A percentile compares a stretch with the other conserved stretches of the same genome.
phyloP scores from a whole-genome alignment of 2,888 invertebrate genomes.

The Diloba caeruleocephala region DNA sequence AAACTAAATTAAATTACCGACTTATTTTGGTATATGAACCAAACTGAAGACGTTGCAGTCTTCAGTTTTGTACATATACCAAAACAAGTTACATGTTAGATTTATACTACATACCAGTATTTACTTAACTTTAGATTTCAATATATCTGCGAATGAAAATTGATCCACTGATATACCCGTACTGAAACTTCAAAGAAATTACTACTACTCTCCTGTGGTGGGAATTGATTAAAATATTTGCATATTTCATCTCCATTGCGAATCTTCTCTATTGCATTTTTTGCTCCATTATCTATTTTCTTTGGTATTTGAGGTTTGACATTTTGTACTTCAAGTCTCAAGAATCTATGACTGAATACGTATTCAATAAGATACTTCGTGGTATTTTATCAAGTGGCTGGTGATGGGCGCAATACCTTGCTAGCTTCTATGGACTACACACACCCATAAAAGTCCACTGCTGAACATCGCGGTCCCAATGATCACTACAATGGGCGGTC shows the following conservation, averaged over 20 bases:
- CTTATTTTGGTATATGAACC: too few relatives aligned
- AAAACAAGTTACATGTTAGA: too few relatives aligned
- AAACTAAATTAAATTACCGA: too few relatives aligned
- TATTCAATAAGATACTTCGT: too few relatives aligned
- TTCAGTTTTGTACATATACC: too few relatives aligned
- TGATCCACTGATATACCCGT: slow-evolving; percentile 2
- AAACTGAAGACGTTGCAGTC: too few relatives aligned
- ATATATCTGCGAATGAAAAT: slow-evolving; percentile 22
- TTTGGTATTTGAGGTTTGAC: slow-evolving; percentile 1
- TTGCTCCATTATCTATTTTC: slow-evolving; percentile 21
- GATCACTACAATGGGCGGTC: too few relatives aligned
- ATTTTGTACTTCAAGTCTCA: slow-evolving; percentile 2
- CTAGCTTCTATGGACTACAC: too few relatives aligned
- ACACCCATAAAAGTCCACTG: too few relatives aligned
- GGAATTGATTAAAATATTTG: slow-evolving; percentile 55
- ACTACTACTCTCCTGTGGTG: slow-evolving; percentile 36
- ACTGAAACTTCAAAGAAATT: slow-evolving; percentile 28
- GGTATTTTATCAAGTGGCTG: too few relatives aligned
- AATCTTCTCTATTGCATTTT: slow-evolving; percentile 30
- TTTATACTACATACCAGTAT: slow-evolving; percentile 4
- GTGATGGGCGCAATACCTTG: too few relatives aligned
- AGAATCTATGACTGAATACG: neutral
- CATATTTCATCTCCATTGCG: slow-evolving; percentile 43
- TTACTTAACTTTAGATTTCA: slow-evolving; percentile 18
- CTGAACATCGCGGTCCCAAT: too few relatives aligned